Conservation (phyloP, 2,797 vertebrate genomes). For the Australoheros facetus region DNA sequence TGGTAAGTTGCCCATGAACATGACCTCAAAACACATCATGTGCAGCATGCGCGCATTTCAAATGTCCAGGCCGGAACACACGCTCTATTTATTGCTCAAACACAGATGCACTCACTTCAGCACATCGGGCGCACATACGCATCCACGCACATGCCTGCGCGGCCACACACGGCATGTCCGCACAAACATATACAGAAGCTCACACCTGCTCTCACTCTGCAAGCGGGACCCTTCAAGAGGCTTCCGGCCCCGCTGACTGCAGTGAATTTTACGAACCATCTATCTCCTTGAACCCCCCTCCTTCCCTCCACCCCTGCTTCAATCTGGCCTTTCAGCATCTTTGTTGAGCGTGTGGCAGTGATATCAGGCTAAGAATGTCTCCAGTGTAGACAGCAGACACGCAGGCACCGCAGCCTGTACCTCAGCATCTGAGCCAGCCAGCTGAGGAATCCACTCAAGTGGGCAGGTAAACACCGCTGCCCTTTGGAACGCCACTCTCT, state of each 20-base stretch:
- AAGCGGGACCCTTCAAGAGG: constrained; percentile 47
- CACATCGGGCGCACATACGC: constrained; percentile 15
- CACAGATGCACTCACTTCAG: constrained; percentile 51
- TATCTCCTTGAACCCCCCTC: constrained; percentile 9
- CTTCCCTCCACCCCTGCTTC: constrained; percentile 45
- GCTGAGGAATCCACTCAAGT: constrained; percentile 69
- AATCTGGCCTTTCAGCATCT: constrained; percentile 77
- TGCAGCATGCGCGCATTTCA: constrained; percentile 13
- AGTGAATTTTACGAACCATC: constrained; percentile 41
- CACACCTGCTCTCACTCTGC: constrained; percentile 66
- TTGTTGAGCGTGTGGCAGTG: constrained; percentile 64
- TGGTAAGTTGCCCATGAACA: not conserved
- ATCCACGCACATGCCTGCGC: constrained; percentile 25
- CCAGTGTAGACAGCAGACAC: constrained; percentile 71
- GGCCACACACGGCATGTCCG: constrained; percentile 20
- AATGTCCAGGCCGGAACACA: constrained; percentile 35
- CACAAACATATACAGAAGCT: constrained; percentile 30
- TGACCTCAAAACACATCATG: constrained; percentile 21
- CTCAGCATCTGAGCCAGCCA: constrained; percentile 65
- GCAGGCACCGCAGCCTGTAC: constrained; percentile 71
- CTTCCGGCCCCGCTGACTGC: constrained; percentile 43
- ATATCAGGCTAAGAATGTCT: constrained; percentile 77
- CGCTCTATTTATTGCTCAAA: constrained; percentile 58
- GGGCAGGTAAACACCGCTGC: constrained; percentile 73
- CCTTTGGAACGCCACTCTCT: constrained; percentile 56